Evolutionary conservation across 1,140 invertebrate species (phyloP).

Genomic region (Lamellibrachia luymesi): DNA sequence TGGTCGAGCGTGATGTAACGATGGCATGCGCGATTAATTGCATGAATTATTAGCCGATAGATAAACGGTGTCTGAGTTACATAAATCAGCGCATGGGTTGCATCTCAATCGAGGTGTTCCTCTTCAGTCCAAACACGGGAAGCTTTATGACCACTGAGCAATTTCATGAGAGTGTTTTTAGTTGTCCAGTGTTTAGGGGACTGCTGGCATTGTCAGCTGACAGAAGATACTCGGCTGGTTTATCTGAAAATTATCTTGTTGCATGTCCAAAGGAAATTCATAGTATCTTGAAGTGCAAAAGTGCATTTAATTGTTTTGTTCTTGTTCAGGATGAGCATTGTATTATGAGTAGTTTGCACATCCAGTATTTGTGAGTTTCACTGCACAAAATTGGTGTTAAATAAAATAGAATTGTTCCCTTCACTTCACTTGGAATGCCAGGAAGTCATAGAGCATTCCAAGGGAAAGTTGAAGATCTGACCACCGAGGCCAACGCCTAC

Average conservation of each 20-base stretch:
- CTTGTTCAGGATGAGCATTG: too few relatives aligned
- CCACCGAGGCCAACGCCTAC: too few relatives aligned
- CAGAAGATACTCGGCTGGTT: background rate
- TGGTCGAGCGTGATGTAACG: background rate
- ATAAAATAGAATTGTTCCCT: too few relatives aligned
- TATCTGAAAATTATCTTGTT: background rate
- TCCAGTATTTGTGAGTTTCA: too few relatives aligned
- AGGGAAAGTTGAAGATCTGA: too few relatives aligned
- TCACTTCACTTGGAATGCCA: too few relatives aligned
- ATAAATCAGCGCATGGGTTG: background rate
- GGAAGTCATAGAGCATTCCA: too few relatives aligned
- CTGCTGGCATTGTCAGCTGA: background rate
- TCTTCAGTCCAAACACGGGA: background rate
- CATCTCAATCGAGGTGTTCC: background rate
- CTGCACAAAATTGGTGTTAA: too few relatives aligned
- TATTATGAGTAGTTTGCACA: too few relatives aligned
- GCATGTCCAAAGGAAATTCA: too few relatives aligned
- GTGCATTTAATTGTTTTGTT: background rate
- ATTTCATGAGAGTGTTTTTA: background rate
- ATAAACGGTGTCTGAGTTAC: background rate
- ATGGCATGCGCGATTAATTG: background rate
- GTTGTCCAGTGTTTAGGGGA: background rate
- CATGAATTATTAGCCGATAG: background rate
- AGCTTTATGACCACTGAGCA: background rate
- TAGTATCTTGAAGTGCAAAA: background rate